These are phyloP conservation scores for Fragum whitleyi DNA, from an alignment of 2,888 invertebrate species.

Conservation along the genomic window DNA sequence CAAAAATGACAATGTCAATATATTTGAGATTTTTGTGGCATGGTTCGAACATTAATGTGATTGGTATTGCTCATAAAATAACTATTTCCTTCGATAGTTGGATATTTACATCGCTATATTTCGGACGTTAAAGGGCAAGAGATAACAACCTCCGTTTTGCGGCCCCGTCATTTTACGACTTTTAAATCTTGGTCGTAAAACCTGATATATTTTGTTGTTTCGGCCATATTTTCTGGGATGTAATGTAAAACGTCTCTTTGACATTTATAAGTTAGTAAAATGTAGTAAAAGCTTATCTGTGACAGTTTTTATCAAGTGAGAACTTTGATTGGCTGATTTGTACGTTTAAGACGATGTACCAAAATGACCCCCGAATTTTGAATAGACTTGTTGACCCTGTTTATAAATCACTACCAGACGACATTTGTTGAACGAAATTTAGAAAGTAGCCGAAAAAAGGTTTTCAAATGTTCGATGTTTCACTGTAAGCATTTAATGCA, in stretches of 20 bases:
- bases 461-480: too few relatives aligned
- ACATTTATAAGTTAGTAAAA: slow-evolving; percentile 53
- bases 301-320: slow-evolving; percentile 47
- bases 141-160: slow-evolving; percentile 15
- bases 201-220: slow-evolving; percentile 27
- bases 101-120: slow-evolving; percentile 12
- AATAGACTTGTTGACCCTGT: slow-evolving; percentile 38
- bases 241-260: slow-evolving; percentile 27
- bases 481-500: too few relatives aligned
- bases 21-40: slow-evolving; percentile 17
- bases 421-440: too few relatives aligned
- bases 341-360: slow-evolving; percentile 49
- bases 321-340: slow-evolving; percentile 34
- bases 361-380: slow-evolving; percentile 35
- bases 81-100: slow-evolving; percentile 19
- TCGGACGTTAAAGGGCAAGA: slow-evolving; percentile 11
- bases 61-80: slow-evolving; percentile 10
- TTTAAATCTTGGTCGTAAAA: slow-evolving; percentile 29
- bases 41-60: slow-evolving; percentile 18
- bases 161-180: slow-evolving; percentile 22
- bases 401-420: too few relatives aligned
- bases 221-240: slow-evolving; percentile 37
- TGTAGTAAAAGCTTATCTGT: slow-evolving; percentile 51
- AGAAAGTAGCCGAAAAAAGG: too few relatives aligned
- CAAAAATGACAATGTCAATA: slow-evolving; percentile 4